A percentile compares a stretch with the other conserved stretches of the same genome.
Conservation (phyloP, 1,140 invertebrate species). For the Anadara kagoshimensis region DNA sequence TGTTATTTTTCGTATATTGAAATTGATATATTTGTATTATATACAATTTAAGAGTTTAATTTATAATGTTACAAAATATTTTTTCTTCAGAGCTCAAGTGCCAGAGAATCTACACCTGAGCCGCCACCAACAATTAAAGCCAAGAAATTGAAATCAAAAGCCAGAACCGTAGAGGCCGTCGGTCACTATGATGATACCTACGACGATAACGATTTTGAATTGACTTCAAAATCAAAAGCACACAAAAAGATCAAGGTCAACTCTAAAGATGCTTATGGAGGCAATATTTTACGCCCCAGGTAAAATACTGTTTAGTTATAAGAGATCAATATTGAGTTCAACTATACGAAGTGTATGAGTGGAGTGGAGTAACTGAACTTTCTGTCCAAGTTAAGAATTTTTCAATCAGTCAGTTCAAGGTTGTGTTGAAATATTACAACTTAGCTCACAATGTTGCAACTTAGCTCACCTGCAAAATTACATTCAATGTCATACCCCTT, state of each 20-base stretch:
- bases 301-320: slow-evolving; percentile 36
- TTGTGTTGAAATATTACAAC: too few relatives aligned
- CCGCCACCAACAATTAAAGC: slow-evolving; percentile 42
- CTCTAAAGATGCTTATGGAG: slow-evolving; percentile 65
- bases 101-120: slow-evolving; percentile 63
- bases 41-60: too few relatives aligned
- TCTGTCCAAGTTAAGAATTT: too few relatives aligned
- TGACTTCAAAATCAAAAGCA: slow-evolving; percentile 73
- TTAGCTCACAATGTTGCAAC: too few relatives aligned
- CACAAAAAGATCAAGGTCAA: slow-evolving; percentile 73
- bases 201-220: slow-evolving; percentile 71
- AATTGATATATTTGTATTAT: too few relatives aligned
- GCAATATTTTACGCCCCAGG: slow-evolving; percentile 71
- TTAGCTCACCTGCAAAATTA: too few relatives aligned
- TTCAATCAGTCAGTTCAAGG: too few relatives aligned
- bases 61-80: background rate
- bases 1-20: too few relatives aligned
- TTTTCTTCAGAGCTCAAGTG: slow-evolving; percentile 51
- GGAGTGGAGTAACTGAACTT: too few relatives aligned
- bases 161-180: slow-evolving; percentile 30
- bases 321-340: too few relatives aligned
- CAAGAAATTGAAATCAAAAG: slow-evolving; percentile 50
- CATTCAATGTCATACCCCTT: too few relatives aligned
- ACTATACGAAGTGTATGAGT: too few relatives aligned
- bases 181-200: slow-evolving; percentile 51